A percentile compares a stretch with the other conserved stretches of the same genome.
Evolutionary conservation across 30 jellyfish, hydroid and myxozoan species (phyloP).

Genomic region (Mastigias papua): DNA sequence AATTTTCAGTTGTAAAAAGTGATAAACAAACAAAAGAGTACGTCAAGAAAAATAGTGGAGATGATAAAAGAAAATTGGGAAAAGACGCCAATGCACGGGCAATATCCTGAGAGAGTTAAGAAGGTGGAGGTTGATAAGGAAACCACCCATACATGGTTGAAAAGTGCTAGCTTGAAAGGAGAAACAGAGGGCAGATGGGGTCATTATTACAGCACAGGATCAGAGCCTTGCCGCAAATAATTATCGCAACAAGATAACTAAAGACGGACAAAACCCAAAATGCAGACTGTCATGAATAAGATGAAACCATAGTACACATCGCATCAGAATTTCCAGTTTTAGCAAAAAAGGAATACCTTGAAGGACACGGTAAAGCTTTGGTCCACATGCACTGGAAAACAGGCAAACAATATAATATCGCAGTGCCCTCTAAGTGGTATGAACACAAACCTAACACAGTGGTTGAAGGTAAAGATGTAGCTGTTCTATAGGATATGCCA

Average conservation of each 20-base stretch:
- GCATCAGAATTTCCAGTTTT: conserved; percentile 7
- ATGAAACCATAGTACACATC: conserved; percentile 29
- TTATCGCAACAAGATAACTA: no score
- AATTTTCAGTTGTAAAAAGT: no score
- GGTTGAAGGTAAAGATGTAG: conserved; percentile 6
- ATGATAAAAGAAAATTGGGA: conserved; percentile 25
- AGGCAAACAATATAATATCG: neutral
- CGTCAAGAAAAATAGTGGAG: neutral
- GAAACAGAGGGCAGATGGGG: conserved; percentile 31
- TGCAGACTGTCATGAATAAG: neutral
- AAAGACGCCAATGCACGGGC: conserved; percentile 18
- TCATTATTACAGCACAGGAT: conserved; percentile 17
- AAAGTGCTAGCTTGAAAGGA: no score
- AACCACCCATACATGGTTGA: conserved; percentile 13
- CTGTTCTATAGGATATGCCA: neutral
- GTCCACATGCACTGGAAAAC: no score
- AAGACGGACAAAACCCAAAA: conserved; percentile 15
- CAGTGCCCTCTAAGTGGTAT: no score
- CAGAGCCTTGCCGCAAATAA: no score
- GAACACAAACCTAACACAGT: no score
- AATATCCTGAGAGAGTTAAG: conserved; percentile 12
- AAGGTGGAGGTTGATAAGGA: conserved; percentile 19
- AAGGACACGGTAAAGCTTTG: no score
- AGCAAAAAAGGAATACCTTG: no score
- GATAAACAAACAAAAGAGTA: no score